Conservation (phyloP, 2,113 vertebrate genomes). For the Tetrao urogallus region DNA sequence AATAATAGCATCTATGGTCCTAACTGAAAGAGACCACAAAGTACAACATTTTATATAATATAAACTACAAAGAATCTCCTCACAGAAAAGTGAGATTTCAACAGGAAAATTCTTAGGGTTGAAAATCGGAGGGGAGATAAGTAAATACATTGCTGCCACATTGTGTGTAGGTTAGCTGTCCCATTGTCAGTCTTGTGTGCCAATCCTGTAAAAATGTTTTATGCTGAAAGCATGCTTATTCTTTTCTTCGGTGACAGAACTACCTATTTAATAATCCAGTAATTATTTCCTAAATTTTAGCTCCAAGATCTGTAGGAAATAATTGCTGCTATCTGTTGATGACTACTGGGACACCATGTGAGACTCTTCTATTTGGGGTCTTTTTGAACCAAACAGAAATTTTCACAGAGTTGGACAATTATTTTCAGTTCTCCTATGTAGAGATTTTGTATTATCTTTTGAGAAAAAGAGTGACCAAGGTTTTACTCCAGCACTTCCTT, state of each 20-base stretch:
- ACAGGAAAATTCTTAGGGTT: background rate
- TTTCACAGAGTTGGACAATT: background rate
- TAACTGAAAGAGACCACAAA: background rate
- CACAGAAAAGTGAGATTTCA: background rate
- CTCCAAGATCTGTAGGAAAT: background rate
- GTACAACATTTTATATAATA: background rate
- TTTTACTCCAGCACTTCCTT: background rate
- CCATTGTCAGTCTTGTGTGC: background rate
- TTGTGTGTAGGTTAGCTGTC: background rate
- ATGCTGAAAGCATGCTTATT: background rate
- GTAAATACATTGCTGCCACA: background rate
- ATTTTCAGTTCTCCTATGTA: background rate
- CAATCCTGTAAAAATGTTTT: background rate
- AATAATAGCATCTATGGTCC: background rate
- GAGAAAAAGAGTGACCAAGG: background rate
- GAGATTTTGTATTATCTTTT: background rate
- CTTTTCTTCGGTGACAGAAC: background rate
- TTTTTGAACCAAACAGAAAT: background rate
- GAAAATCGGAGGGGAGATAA: background rate
- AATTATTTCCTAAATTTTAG: background rate
- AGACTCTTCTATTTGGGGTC: background rate
- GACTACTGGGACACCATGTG: background rate
- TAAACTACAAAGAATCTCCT: background rate
- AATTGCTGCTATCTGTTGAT: background rate
- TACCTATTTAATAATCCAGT: background rate